These are phyloP conservation scores for Corythucha ciliata DNA, from an alignment of 2,888 invertebrate genomes.

Conservation along the genomic window DNA sequence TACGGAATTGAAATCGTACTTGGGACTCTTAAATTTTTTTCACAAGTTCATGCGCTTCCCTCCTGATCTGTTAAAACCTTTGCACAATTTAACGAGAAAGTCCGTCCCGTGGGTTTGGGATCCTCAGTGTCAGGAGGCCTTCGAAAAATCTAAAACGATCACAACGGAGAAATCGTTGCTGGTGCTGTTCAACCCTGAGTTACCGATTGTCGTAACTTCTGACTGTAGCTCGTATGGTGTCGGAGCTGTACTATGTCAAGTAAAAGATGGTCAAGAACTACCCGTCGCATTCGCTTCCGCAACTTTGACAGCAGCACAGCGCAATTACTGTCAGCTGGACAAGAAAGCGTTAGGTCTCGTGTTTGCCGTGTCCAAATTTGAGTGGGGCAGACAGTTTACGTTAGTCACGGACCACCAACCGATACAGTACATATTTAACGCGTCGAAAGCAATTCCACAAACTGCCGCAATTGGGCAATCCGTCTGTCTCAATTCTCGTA, in stretches of 20 bases:
- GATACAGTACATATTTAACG: conserved; percentile 2
- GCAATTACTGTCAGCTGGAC: background rate
- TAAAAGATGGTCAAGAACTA: background rate
- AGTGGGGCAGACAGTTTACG: background rate
- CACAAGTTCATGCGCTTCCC: conserved; percentile 14
- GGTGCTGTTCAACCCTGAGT: conserved; percentile 34
- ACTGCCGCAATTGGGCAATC: too few relatives aligned
- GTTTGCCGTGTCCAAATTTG: too few relatives aligned
- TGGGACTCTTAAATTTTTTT: conserved; percentile 18
- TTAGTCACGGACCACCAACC: conserved; percentile 7
- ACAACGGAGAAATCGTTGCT: conserved; percentile 34
- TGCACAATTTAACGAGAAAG: conserved; percentile 17
- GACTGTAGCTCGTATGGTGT: conserved; percentile 34
- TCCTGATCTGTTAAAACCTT: conserved; percentile 1
- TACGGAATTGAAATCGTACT: conserved; percentile 3
- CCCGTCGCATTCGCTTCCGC: conserved; percentile 9
- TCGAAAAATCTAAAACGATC: background rate
- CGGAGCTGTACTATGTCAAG: conserved; percentile 33
- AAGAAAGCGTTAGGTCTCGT: background rate
- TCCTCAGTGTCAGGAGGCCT: conserved; percentile 6
- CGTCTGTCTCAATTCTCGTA: too few relatives aligned
- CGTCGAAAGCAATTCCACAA: background rate
- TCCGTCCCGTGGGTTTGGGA: conserved; percentile 7
- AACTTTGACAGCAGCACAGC: background rate
- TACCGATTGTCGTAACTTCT: conserved; percentile 34